Conservation (phyloP, 92 coral and sea anemone species). For the Siderastrea radians region DNA sequence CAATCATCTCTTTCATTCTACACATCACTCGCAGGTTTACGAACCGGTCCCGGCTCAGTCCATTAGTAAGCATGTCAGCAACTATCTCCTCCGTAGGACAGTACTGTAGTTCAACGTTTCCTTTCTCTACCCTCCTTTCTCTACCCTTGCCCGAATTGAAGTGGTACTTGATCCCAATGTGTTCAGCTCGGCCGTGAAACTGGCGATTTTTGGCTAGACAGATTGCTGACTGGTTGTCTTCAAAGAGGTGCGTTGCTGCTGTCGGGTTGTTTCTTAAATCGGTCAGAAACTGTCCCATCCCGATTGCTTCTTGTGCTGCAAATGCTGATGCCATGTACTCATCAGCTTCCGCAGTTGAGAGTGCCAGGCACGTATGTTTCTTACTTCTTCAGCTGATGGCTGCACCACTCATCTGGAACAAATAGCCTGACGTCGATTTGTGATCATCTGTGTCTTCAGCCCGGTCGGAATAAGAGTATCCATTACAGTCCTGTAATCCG, state of each 20-base stretch:
- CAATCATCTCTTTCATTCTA: slow-evolving; percentile 23
- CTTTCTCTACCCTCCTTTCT: slow-evolving; percentile 64
- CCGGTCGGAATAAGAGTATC: no score
- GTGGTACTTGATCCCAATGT: slow-evolving; percentile 70
- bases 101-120: slow-evolving; percentile 33
- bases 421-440: no score
- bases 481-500: no score
- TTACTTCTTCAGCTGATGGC: no score
- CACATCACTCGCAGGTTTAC: slow-evolving; percentile 41
- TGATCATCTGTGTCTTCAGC: no score
- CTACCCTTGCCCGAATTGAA: slow-evolving; percentile 5
- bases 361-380: no score
- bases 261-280: no score
- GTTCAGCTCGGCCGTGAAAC: slow-evolving; percentile 72
- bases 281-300: no score
- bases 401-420: no score
- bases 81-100: slow-evolving; percentile 63
- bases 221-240: slow-evolving; percentile 71
- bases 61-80: slow-evolving; percentile 70
- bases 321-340: no score
- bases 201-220: slow-evolving; percentile 55
- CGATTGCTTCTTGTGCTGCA: no score
- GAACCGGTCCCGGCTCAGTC: slow-evolving; percentile 46
- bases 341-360: no score
- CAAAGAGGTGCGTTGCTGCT: slow-evolving; percentile 39